A percentile compares a stretch with the other conserved stretches of the same genome.
Evolutionary conservation across 2,797 vertebrate species (phyloP).

Genomic region (Melanotaenia boesemani): DNA sequence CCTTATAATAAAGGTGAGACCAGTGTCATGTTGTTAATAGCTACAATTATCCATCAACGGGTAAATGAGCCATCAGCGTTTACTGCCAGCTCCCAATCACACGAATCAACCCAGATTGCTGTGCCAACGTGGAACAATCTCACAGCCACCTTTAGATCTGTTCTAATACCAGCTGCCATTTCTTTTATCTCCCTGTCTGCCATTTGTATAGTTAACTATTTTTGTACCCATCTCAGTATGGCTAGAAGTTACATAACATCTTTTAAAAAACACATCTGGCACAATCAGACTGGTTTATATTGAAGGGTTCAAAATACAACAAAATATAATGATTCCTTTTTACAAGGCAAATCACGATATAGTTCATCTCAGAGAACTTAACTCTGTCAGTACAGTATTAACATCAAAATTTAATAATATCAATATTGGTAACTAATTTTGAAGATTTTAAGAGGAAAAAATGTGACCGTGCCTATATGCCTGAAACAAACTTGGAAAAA

Average conservation of each 20-base stretch:
- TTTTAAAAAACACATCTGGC: constrained; percentile 1
- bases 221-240: constrained; percentile 15
- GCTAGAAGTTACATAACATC: constrained; percentile 15
- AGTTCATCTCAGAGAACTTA: too few relatives aligned
- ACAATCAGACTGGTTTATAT: constrained; percentile 11
- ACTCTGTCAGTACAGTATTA: neutral
- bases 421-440: neutral
- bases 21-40: constrained; percentile 74
- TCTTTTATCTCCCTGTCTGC: constrained; percentile 49
- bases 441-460: neutral
- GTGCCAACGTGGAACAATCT: constrained; percentile 48
- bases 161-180: constrained; percentile 48
- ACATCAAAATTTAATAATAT: neutral
- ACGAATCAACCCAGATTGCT: constrained; percentile 70
- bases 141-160: constrained; percentile 45
- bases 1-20: constrained; percentile 74
- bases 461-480: neutral
- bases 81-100: constrained; percentile 70
- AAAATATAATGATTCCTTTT: neutral
- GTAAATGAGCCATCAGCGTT: constrained; percentile 75
- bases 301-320: constrained; percentile 2
- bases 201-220: constrained; percentile 41
- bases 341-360: neutral
- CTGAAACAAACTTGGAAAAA: neutral
- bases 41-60: constrained; percentile 75